These are phyloP conservation scores for Pongo abelii DNA, from an alignment of 2,113 vertebrate species.

Conservation along the genomic window DNA sequence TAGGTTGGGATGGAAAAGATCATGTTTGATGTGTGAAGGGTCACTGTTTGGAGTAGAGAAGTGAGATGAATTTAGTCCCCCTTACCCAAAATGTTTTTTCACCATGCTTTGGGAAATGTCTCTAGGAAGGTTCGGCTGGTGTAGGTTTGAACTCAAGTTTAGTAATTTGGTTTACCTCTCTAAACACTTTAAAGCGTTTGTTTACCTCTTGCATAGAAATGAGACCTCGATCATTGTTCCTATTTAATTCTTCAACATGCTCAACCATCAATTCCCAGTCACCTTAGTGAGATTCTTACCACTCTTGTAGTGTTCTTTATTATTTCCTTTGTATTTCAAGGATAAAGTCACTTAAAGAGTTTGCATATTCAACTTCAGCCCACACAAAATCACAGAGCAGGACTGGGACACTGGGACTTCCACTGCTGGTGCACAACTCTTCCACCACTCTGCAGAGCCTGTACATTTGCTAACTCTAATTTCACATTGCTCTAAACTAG, in stretches of 20 bases:
- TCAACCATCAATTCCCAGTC: neutral
- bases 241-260: neutral
- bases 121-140: neutral
- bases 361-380: neutral
- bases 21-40: neutral
- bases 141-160: neutral
- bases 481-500: neutral
- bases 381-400: neutral
- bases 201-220: neutral
- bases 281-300: neutral
- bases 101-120: neutral
- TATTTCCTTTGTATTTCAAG: neutral
- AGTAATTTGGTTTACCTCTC: neutral
- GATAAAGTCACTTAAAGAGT: neutral
- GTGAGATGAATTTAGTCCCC: neutral
- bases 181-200: neutral
- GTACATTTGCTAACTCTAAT: neutral
- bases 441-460: neutral
- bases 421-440: fast-evolving
- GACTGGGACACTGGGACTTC: neutral
- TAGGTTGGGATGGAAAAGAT: neutral
- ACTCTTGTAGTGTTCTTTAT: neutral
- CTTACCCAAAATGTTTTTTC: neutral
- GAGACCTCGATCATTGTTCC: neutral
- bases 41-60: neutral